These are phyloP conservation scores for Venturia canescens DNA, from an alignment of 1,140 invertebrate genomes.

Conservation along the genomic window DNA sequence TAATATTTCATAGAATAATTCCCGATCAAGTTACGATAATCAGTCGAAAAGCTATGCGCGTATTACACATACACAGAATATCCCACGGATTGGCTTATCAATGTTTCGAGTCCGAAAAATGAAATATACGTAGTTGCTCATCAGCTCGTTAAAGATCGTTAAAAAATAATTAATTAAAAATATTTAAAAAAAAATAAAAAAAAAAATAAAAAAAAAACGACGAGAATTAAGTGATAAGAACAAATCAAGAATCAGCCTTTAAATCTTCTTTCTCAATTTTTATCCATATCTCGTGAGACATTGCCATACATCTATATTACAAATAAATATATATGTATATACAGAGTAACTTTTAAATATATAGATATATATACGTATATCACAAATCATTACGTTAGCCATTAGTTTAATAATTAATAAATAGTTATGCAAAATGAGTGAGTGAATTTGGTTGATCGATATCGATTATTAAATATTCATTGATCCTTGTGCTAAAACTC, in stretches of 20 bases:
- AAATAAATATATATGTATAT: slow-evolving; percentile 59
- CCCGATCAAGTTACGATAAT: slow-evolving; percentile 71
- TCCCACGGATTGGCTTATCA: not conserved
- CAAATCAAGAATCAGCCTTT: not conserved
- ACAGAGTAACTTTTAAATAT: slow-evolving; percentile 58
- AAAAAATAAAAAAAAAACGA: slow-evolving; percentile 9
- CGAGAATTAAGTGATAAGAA: not conserved
- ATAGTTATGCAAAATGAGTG: slow-evolving; percentile 57
- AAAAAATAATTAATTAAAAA: no score
- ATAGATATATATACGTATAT: slow-evolving; percentile 64
- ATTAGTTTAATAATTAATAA: slow-evolving; percentile 54
- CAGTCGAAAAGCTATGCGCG: slow-evolving; percentile 75
- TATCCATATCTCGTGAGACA: slow-evolving; percentile 23
- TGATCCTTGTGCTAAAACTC: slow-evolving; percentile 35
- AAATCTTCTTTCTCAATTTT: not conserved
- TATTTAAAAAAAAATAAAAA: no score
- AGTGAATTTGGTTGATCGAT: slow-evolving; percentile 51
- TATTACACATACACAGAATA: slow-evolving; percentile 54
- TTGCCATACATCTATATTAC: slow-evolving; percentile 38
- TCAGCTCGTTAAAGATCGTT: not conserved
- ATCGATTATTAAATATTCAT: slow-evolving; percentile 41
- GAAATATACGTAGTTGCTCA: not conserved
- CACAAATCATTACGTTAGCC: slow-evolving; percentile 63
- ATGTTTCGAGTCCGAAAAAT: not conserved
- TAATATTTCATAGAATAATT: slow-evolving; percentile 36